These are phyloP conservation scores for Ceratosolen solmsi DNA, from an alignment of 1,140 invertebrate genomes.

Conservation along the genomic window DNA sequence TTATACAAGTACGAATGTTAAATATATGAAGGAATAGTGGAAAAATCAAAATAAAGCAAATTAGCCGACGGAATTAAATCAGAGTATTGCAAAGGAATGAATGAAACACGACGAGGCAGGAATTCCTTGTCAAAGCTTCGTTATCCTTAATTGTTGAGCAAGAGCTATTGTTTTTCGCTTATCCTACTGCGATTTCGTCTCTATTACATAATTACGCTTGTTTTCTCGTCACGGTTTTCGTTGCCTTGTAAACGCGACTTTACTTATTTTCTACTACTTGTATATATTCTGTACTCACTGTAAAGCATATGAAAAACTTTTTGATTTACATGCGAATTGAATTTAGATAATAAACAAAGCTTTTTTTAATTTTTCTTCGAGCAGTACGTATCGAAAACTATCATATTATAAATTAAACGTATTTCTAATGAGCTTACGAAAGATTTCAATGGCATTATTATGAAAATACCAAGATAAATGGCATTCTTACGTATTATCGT, in stretches of 20 bases:
- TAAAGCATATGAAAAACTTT: not conserved
- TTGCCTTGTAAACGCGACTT: not conserved
- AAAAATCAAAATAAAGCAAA: no score
- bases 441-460: no score
- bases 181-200: not conserved
- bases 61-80: no score
- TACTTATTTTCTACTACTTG: not conserved
- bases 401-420: no score
- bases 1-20: no score
- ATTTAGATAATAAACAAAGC: not conserved
- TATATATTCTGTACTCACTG: not conserved
- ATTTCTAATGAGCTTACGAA: no score
- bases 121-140: not conserved
- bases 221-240: not conserved
- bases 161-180: not conserved
- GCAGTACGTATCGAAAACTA: not conserved
- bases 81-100: not conserved
- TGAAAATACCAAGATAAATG: no score
- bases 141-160: not conserved
- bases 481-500: no score
- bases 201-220: not conserved
- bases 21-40: no score
- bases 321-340: slow-evolving; percentile 7
- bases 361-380: not conserved
- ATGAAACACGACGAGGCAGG: not conserved